Base-by-base conservation (phyloP, 2,797 vertebrate genomes). In the Epinephelus awoara region DNA sequence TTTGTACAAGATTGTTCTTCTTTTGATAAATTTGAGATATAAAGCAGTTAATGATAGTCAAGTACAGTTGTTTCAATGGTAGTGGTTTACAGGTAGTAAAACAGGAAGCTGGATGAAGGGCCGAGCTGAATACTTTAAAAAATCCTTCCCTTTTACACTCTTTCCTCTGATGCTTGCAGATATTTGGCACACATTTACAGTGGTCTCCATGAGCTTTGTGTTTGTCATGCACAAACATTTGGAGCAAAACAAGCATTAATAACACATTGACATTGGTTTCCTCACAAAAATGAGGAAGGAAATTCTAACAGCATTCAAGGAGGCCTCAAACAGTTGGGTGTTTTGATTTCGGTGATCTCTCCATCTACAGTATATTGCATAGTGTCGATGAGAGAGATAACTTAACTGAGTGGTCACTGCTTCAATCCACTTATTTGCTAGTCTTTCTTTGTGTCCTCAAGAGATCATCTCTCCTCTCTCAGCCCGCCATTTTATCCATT, bases 1-100 rank as follows among this genome's bases (percentile, higher is more conserved):
- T 77, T 77, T 75, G 76, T 91, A 92, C 73, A 73, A 80, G 92
- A 94, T 94, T 94, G 91, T 93, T 91, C 57, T 66, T 71, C 71
- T 67, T 78, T 85, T 85, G 51, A 87, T 80, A 78, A 74, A 85
- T 83, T 84, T 77, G 38, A 76, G 54, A 81, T 68, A 87, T 83
- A 92, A 92, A 93, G 91, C 83, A 74, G 77, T 83, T 65, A 18
- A 50, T 82, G 86, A 90, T 87, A 90, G 85, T 92, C 73, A 11
- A 69, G 83, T 89, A 86, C 71, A 71, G 88, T 56, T 82, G 67
- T 69, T 65, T 34, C 34, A 57, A 54, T 67, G 62, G 82, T 83
- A 67, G 58, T 83, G 72, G 71, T 44, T 85, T 67, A 56, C 51
- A 77, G 19, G 62, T 65, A 75, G 70, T 69, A 62, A 66, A 66